These are phyloP conservation scores for Trachelus troglodyta DNA, from an alignment of 2,888 invertebrate species.

Conservation along the genomic window DNA sequence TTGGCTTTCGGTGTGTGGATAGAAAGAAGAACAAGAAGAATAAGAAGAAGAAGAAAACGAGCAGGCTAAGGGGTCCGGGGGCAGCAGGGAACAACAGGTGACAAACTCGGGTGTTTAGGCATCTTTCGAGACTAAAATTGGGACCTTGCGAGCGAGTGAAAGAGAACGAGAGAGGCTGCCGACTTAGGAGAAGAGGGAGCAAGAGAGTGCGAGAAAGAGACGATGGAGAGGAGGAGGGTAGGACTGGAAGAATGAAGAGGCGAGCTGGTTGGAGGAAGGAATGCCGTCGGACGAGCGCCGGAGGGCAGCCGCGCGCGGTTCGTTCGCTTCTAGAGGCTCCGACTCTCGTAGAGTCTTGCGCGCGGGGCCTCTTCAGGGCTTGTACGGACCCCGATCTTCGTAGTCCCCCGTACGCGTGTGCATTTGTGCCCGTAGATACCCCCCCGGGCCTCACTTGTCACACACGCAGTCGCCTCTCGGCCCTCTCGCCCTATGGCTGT, in stretches of 20 bases:
- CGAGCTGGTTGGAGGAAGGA: constrained; percentile 58
- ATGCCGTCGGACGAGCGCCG: constrained; percentile 67
- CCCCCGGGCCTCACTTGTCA: constrained; percentile 53
- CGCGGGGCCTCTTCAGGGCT: constrained; percentile 24
- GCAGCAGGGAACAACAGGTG: constrained; percentile 42
- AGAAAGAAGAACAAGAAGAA: background rate
- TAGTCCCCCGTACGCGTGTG: constrained; percentile 1
- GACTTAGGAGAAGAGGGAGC: constrained; percentile 24
- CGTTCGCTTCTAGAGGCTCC: constrained; percentile 29
- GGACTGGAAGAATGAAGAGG: constrained; percentile 51
- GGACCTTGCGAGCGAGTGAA: constrained; percentile 26
- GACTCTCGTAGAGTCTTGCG: constrained; percentile 39
- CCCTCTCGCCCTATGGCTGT: background rate
- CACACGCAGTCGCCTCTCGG: constrained; percentile 37
- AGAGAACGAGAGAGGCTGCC: constrained; percentile 7
- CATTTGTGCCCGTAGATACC: constrained; percentile 29
- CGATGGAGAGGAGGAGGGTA: constrained; percentile 38
- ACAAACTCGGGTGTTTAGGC: constrained; percentile 55
- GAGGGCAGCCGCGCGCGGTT: constrained; percentile 55
- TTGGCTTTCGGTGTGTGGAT: background rate
- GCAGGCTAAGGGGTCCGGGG: constrained; percentile 24
- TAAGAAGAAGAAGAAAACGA: constrained; percentile 9
- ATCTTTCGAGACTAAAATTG: constrained; percentile 49
- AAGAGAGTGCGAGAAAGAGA: constrained; percentile 33
- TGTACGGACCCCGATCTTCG: constrained; percentile 1